Base-by-base conservation (phyloP, 1,140 invertebrate genomes). In the Megalopta genalis region DNA sequence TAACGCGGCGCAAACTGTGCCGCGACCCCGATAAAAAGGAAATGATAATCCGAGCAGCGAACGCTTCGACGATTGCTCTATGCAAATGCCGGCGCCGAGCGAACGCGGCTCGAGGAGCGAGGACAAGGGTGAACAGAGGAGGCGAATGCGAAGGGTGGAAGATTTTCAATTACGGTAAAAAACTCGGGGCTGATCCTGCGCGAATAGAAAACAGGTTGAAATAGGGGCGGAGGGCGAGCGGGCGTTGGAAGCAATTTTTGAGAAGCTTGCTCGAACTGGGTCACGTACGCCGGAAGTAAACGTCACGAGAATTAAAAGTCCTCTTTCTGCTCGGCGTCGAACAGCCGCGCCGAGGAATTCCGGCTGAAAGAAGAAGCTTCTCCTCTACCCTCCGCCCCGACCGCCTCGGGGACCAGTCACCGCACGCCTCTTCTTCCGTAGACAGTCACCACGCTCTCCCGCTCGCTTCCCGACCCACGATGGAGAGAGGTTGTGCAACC, bases 81-180 rank as follows among this genome's bases (percentile, higher is more conserved):
- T 80, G 66, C 72, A 78, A 66, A 72, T 77, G 70, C 27, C 25
- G 39, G 32, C 63, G 21, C 39, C 39, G 52, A 42, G 65, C 9
- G 42, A 18, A 7, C 49, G 27, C 25, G 27, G 37, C 16, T 59
- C n/a, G 21, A 25, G n/a, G 32, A 25, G 25, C 32, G 42, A 42
- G 10, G 42, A 39, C 39, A 7, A 4, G 18, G 69, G 25, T 42
- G 39, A 66, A 12, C 23, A 23, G 9, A 54, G 27, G 3, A 2
- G 16, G 16, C 7, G 21, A 8, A 14, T 16, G 25, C 14, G 46
- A 18, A 52, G 57, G 46, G n/a, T n/a, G 21, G 70, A 63, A 67
- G 62, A 86, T 86, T 85, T 86, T 86, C 84, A 86, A 85, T 86
- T 86, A 82, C 66, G 72, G 60, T 85, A 49, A 67, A 75, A 74